phyloP scores from a whole-genome alignment of 2,888 invertebrate species.

The Hemicrepidius hirtus region DNA sequence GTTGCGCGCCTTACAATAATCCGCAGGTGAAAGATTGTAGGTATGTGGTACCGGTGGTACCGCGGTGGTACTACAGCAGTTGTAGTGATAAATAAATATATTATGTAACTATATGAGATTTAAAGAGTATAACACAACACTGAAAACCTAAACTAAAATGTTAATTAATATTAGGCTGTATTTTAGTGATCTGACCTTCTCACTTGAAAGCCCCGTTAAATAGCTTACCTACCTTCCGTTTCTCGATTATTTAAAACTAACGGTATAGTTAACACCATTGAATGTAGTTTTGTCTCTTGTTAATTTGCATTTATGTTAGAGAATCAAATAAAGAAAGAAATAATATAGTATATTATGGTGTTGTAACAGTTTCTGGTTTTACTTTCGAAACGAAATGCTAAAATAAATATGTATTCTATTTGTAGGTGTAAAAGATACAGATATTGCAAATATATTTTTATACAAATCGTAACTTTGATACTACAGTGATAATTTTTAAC shows the following conservation, averaged over 20 bases:
- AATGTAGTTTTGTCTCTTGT: neutral
- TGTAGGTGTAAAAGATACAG: neutral
- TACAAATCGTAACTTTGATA: too few relatives aligned
- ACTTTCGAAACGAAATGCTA: slow-evolving; percentile 1
- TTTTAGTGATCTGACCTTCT: slow-evolving; percentile 35
- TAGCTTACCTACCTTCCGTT: slow-evolving; percentile 36
- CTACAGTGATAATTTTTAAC: too few relatives aligned
- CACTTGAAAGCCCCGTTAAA: slow-evolving; percentile 33
- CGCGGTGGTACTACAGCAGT: too few relatives aligned
- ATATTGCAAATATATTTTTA: neutral
- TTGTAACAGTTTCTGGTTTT: neutral
- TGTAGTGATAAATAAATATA: too few relatives aligned
- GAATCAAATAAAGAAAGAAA: too few relatives aligned
- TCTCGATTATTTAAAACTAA: slow-evolving; percentile 34
- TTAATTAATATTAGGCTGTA: slow-evolving; percentile 32
- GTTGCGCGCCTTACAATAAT: too few relatives aligned
- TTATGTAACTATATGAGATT: too few relatives aligned
- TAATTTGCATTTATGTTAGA: neutral
- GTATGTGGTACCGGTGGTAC: too few relatives aligned
- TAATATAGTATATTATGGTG: too few relatives aligned
- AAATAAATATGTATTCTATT: neutral
- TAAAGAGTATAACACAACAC: neutral
- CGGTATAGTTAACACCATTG: slow-evolving; percentile 26
- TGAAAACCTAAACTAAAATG: slow-evolving; percentile 6
- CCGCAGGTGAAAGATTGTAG: too few relatives aligned